Conservation (phyloP, 1,140 invertebrate species). For the Caenorhabditis tropicalis region DNA sequence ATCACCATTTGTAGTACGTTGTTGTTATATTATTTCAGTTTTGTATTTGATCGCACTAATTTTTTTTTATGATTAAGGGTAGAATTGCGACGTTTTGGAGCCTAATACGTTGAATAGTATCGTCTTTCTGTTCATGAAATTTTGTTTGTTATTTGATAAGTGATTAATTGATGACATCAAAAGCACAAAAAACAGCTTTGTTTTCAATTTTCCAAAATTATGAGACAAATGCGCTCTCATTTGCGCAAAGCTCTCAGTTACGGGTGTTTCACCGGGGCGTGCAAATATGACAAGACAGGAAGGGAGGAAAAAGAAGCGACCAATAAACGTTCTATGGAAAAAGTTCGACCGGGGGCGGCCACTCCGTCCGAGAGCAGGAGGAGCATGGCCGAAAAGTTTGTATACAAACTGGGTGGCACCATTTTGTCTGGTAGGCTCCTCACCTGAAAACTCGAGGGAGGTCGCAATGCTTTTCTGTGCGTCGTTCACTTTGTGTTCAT, state of each 20-base stretch:
- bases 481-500: not conserved
- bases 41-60: no score
- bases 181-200: not conserved
- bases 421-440: not conserved
- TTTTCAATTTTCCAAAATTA: slow-evolving; percentile 17
- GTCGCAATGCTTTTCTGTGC: not conserved
- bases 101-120: no score
- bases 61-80: no score
- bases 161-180: slow-evolving; percentile 22
- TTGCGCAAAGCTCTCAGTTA: not conserved
- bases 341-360: not conserved
- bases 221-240: not conserved
- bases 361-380: not conserved
- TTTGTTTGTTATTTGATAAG: not conserved
- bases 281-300: not conserved
- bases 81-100: no score
- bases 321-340: slow-evolving; percentile 8
- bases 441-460: not conserved
- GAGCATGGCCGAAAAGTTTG: not conserved
- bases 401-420: not conserved
- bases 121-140: no score
- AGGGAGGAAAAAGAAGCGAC: not conserved
- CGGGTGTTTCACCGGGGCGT: not conserved
- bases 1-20: not conserved
- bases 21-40: no score